Evolutionary conservation across 2,888 invertebrate species (phyloP).

Genomic region (Flexamia atlantica): DNA sequence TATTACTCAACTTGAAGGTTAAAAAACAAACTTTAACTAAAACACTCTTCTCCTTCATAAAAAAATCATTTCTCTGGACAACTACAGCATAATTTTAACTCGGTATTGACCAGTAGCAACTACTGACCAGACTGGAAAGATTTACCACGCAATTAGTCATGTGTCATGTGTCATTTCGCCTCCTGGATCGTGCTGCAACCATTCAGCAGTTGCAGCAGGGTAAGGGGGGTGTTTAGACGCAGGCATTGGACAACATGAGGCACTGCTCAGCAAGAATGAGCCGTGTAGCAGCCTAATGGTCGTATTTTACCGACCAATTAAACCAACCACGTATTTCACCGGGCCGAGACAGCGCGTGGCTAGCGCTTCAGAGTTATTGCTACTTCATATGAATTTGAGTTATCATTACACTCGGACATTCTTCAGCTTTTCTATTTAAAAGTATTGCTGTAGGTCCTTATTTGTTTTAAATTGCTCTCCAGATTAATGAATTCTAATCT

Average conservation of each 20-base stretch:
- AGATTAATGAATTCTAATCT: too few relatives aligned
- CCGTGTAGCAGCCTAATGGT: constrained; percentile 14
- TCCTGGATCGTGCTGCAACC: background rate
- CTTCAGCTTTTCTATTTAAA: background rate
- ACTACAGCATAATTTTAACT: background rate
- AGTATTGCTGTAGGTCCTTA: too few relatives aligned
- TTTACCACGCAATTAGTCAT: background rate
- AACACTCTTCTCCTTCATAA: too few relatives aligned
- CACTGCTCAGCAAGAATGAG: background rate
- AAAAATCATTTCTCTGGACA: too few relatives aligned
- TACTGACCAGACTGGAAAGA: background rate
- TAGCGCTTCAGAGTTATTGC: background rate
- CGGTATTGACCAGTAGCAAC: background rate
- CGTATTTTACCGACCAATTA: constrained; percentile 28
- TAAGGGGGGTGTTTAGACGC: background rate
- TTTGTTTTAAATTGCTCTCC: too few relatives aligned
- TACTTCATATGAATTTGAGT: constrained; percentile 5
- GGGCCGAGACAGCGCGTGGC: constrained; percentile 11
- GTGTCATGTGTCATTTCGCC: background rate
- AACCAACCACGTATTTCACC: constrained; percentile 16
- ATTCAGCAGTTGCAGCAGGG: background rate
- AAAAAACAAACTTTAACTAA: too few relatives aligned
- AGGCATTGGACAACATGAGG: background rate
- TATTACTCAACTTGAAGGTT: too few relatives aligned
- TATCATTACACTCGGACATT: background rate